These are phyloP conservation scores for Tanaodytes sp. DNA, from an alignment of 2,888 invertebrate species.

Conservation along the genomic window DNA sequence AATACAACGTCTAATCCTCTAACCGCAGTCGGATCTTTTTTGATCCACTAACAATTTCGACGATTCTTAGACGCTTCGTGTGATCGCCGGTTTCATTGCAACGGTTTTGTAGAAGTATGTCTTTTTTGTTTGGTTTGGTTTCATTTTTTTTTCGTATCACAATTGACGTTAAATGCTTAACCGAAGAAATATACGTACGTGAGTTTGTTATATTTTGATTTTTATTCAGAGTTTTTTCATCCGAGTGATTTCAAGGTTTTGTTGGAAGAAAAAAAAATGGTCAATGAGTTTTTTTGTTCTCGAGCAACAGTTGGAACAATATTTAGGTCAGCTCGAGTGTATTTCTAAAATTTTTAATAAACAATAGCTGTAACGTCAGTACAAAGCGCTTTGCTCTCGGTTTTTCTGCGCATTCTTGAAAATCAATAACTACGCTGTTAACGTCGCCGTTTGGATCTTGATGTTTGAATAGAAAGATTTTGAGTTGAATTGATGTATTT, in stretches of 20 bases:
- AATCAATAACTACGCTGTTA: neutral
- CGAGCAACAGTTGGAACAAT: too few species aligned
- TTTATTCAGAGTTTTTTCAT: too few species aligned
- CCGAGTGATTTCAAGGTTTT: too few species aligned
- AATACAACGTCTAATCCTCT: conserved; percentile 50
- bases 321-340: conserved; percentile 24
- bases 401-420: neutral
- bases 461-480: neutral
- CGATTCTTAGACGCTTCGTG: conserved; percentile 35
- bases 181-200: too few species aligned
- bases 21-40: conserved; percentile 50
- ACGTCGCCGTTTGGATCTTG: neutral
- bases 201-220: too few species aligned
- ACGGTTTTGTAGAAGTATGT: conserved; percentile 4
- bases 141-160: too few species aligned
- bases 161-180: too few species aligned
- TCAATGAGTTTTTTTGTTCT: too few species aligned
- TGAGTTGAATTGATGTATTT: neutral
- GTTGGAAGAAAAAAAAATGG: too few species aligned
- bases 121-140: conserved; percentile 29
- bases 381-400: conserved; percentile 10
- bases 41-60: conserved; percentile 41
- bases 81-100: conserved; percentile 21
- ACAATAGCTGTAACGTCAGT: conserved; percentile 23
- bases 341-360: conserved; percentile 42